Evolutionary conservation across 2,797 vertebrate species (phyloP).

Genomic region (Micromesistius poutassou): DNA sequence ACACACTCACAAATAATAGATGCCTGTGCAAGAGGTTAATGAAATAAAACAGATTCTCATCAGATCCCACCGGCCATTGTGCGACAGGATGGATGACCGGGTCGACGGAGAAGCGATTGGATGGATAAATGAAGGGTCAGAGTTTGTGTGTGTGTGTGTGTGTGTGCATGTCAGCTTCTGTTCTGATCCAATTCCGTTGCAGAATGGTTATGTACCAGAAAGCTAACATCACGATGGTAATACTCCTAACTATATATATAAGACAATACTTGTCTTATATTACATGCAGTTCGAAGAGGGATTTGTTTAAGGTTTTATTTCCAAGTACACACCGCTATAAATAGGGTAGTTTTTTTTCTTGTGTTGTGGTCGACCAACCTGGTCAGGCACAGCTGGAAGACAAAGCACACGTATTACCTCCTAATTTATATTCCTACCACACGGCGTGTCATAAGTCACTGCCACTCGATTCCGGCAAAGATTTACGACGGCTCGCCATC

Average conservation of each 20-base stretch:
- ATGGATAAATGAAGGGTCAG: slow-evolving; percentile 14
- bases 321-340: too few relatives aligned
- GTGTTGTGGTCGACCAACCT: background rate
- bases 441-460: slow-evolving; percentile 57
- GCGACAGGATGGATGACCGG: slow-evolving; percentile 26
- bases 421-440: slow-evolving; percentile 53
- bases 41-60: slow-evolving; percentile 50
- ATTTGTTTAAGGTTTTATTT: too few relatives aligned
- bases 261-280: too few relatives aligned
- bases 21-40: slow-evolving; percentile 37
- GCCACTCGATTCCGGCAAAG: slow-evolving; percentile 43
- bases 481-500: slow-evolving; percentile 35
- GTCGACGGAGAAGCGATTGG: background rate
- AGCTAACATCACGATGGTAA: too few relatives aligned
- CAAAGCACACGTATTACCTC: slow-evolving; percentile 6
- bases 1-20: slow-evolving; percentile 1
- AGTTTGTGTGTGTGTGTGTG: background rate
- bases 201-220: too few relatives aligned
- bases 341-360: too few relatives aligned
- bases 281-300: too few relatives aligned
- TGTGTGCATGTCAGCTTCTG: too few relatives aligned
- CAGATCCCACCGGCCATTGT: slow-evolving; percentile 25
- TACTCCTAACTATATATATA: too few relatives aligned
- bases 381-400: background rate
- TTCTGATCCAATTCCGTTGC: too few relatives aligned